A percentile compares a stretch with the other conserved stretches of the same genome.
Evolutionary conservation across 1,140 invertebrate genomes (phyloP).

Genomic region (Lordiphosa collinella): DNA sequence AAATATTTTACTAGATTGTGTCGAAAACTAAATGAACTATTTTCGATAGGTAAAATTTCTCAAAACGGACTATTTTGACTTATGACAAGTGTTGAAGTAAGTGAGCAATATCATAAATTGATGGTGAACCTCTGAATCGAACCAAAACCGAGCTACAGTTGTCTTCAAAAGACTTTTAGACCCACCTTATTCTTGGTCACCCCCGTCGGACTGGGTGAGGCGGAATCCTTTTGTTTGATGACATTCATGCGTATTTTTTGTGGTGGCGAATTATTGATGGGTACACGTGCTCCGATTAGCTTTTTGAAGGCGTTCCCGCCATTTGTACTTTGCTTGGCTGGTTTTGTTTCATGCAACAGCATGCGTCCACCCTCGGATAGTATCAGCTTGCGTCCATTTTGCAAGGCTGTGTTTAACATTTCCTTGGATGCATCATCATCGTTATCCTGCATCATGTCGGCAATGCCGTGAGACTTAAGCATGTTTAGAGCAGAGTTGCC

Average conservation of each 20-base stretch:
- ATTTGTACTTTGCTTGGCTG: constrained; percentile 45
- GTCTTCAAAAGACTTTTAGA: too few relatives aligned
- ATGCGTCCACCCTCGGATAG: constrained; percentile 90
- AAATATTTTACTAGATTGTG: too few relatives aligned
- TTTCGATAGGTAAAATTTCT: too few relatives aligned
- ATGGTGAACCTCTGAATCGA: too few relatives aligned
- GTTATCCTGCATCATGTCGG: constrained; percentile 84
- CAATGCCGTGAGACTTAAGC: constrained; percentile 89
- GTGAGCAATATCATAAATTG: too few relatives aligned
- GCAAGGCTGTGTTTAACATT: constrained; percentile 86
- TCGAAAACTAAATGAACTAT: too few relatives aligned
- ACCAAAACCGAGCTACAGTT: too few relatives aligned
- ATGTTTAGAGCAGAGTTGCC: constrained; percentile 81
- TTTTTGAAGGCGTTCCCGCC: constrained; percentile 32
- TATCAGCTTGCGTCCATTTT: constrained; percentile 89
- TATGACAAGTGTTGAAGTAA: too few relatives aligned
- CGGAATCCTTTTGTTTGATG: constrained; percentile 50
- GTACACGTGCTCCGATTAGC: constrained; percentile 12
- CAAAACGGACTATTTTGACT: too few relatives aligned
- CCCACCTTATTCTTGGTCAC: constrained; percentile 67
- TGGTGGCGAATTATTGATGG: constrained; percentile 29
- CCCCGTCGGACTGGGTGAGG: constrained; percentile 20
- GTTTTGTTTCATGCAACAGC: constrained; percentile 82
- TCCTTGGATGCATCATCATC: constrained; percentile 83
- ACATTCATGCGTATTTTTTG: constrained; percentile 67